Conservation (phyloP, 2,113 vertebrate genomes). For the Capreolus pygargus region DNA sequence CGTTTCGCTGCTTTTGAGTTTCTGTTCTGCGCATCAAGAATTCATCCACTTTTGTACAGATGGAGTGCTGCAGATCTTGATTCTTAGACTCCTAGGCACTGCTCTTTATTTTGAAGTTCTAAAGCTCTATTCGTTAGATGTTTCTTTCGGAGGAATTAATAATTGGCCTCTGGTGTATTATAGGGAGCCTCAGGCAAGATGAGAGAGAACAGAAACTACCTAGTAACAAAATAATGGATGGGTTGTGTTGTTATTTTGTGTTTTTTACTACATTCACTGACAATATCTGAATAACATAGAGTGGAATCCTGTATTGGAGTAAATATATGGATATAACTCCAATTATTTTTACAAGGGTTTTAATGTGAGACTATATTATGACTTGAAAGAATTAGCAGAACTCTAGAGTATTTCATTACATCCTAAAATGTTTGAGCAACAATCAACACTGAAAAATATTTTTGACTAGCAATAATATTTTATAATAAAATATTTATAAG, state of each 20-base stretch:
- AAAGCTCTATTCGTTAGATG: background rate
- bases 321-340: background rate
- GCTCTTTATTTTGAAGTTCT: background rate
- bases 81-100: background rate
- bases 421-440: background rate
- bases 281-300: background rate
- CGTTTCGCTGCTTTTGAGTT: background rate
- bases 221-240: background rate
- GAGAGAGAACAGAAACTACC: background rate
- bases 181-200: background rate
- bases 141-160: constrained; percentile 20
- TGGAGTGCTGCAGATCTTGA: background rate
- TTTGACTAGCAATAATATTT: background rate
- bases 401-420: background rate
- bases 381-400: background rate
- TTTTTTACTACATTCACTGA: background rate
- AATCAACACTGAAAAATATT: background rate
- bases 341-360: background rate
- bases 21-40: background rate
- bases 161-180: background rate
- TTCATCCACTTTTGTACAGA: background rate
- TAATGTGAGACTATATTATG: background rate
- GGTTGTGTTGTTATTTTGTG: background rate
- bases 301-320: background rate
- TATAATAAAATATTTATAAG: background rate